phyloP scores from a whole-genome alignment of 2,888 invertebrate genomes.

The Prostheceraeus crozeri region DNA sequence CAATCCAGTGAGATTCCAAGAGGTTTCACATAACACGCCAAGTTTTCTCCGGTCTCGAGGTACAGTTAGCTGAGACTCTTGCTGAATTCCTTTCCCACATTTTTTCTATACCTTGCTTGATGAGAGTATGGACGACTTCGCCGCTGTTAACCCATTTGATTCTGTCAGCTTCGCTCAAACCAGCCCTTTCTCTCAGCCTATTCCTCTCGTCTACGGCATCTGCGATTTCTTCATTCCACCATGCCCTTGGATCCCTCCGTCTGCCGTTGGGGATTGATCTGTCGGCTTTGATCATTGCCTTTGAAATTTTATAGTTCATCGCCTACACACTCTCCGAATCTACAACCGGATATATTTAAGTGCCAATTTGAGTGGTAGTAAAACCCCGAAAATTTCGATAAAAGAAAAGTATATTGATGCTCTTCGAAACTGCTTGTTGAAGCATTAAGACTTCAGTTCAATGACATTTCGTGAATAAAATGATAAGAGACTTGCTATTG shows the following conservation, averaged over 20 bases:
- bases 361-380: too few species aligned
- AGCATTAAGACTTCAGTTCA: too few species aligned
- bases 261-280: not conserved
- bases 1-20: too few species aligned
- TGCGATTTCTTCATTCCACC: constrained; percentile 1
- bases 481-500: too few species aligned
- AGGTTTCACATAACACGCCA: constrained; percentile 1
- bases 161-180: not conserved
- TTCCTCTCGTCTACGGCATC: constrained; percentile 3
- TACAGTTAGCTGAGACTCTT: too few species aligned
- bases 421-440: too few species aligned
- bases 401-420: too few species aligned
- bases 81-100: not conserved
- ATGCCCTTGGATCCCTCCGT: not conserved
- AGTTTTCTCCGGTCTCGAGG: constrained; percentile 3
- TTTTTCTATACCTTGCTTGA: not conserved
- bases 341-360: constrained; percentile 14
- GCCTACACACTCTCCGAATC: not conserved
- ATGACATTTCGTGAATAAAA: too few species aligned
- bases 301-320: constrained; percentile 24
- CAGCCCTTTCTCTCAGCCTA: not conserved
- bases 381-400: too few species aligned
- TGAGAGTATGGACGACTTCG: not conserved
- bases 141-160: not conserved
- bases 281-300: constrained; percentile 2